Base-by-base conservation (phyloP, 2,797 vertebrate genomes). In the Aldrovandia affinis region DNA sequence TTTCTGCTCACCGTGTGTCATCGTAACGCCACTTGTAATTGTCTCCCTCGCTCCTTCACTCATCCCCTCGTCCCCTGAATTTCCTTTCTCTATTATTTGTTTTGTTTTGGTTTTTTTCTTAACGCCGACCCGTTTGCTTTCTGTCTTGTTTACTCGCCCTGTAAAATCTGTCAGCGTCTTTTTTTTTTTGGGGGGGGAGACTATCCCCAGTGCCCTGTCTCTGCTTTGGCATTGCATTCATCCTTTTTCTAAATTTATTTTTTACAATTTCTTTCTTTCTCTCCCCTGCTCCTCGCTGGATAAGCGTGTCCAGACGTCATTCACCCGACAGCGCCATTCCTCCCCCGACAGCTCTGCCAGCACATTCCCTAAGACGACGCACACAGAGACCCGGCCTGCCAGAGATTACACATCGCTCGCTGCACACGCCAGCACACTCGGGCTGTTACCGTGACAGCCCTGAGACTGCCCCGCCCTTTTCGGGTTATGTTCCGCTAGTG, bases 41-140 rank as follows among this genome's bases (percentile, higher is more conserved):
- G n/a, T n/a, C n/a, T n/a, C n/a, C 18, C 18, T 42, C 61, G 28
- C 28, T 50, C 30, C 63, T 14, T 50, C 47, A 50, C 10, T 78
- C n/a, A 25, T 39, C 10, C 47, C 22, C 28, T n/a, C n/a, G 22
- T 33, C 42, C 9, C 10, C n/a, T 0, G 18, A 54, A 25, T 54
- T 39, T 30, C 68, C 14, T 20, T 70, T 70, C 68, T 28, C 28
- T 65, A 15, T 28, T 8, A 5, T 36, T 14, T 81, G 30, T 15
- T 63, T 55, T 81, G 6, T 63, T 68, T 82, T 81, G 59, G 44
- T 65, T 15, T 68, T 42, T 75, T 30, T 14, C 10, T 70, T n/a
- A 30, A 9, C 65, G 52, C 8, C 20, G 10, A 2, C n/a, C 78
- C 30, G 44, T 78, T 44, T 18, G 9, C 39, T 70, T 70, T 36